These are phyloP conservation scores for Marronus borbonicus DNA, from an alignment of 2,888 invertebrate genomes.

Conservation along the genomic window DNA sequence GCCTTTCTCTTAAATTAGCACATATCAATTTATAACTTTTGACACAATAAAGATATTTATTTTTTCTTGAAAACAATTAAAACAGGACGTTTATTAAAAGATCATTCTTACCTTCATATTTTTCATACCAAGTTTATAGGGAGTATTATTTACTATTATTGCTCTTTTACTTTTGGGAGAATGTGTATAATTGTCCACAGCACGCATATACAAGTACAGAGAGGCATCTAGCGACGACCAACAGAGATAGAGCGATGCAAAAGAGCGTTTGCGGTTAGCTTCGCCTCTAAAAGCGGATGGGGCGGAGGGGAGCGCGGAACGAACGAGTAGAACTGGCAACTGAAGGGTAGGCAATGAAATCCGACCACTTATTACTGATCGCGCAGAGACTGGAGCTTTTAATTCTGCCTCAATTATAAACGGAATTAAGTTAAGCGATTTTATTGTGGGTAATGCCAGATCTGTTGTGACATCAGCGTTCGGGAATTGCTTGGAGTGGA, in stretches of 20 bases:
- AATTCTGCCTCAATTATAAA: constrained; percentile 51
- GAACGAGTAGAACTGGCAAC: background rate
- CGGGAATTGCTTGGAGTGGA: background rate
- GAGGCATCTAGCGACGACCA: too few relatives aligned
- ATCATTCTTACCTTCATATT: too few relatives aligned
- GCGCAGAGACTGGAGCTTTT: constrained; percentile 41
- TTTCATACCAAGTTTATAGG: too few relatives aligned
- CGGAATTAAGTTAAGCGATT: constrained; percentile 50
- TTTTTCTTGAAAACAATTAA: too few relatives aligned
- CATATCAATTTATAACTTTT: too few relatives aligned
- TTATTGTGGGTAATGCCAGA: constrained; percentile 41
- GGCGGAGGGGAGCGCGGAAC: background rate
- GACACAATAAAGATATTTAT: too few relatives aligned
- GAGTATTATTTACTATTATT: too few relatives aligned
- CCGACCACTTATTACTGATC: constrained; percentile 50
- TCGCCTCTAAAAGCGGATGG: background rate
- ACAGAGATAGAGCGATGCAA: background rate
- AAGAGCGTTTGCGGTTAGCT: background rate
- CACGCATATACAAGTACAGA: too few relatives aligned
- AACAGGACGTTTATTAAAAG: too few relatives aligned
- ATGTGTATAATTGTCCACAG: too few relatives aligned
- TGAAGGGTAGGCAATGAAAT: constrained; percentile 25
- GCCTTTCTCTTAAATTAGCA: too few relatives aligned
- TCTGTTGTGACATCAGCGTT: constrained; percentile 26
- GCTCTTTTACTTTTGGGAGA: too few relatives aligned